These are phyloP conservation scores for Xyrichtys novacula DNA, from an alignment of 2,797 vertebrate species.

Conservation along the genomic window DNA sequence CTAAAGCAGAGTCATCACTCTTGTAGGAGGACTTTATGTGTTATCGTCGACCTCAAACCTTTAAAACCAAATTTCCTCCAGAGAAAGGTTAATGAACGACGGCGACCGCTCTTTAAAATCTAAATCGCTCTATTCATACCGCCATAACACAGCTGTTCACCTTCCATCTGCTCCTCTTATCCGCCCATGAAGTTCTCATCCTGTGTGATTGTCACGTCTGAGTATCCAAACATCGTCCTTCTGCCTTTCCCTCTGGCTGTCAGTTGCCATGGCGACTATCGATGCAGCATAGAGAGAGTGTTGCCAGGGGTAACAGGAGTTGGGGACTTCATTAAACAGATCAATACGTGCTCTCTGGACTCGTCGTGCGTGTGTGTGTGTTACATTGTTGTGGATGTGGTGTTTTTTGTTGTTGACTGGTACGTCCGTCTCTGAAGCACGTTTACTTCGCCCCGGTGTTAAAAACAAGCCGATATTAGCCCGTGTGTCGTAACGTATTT, in stretches of 20 bases:
- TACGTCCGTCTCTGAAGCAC: not conserved
- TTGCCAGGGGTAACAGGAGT: constrained; percentile 82
- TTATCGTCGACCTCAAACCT: too few species aligned
- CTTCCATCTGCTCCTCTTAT: constrained; percentile 27
- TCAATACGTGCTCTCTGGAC: constrained; percentile 63
- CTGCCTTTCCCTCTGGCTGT: constrained; percentile 58
- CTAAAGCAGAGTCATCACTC: too few species aligned
- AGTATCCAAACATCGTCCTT: constrained; percentile 53
- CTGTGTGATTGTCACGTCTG: constrained; percentile 47
- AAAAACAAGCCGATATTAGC: constrained; percentile 1
- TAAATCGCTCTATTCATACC: not conserved
- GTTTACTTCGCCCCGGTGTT: too few species aligned
- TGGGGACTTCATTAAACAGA: constrained; percentile 76
- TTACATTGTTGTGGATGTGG: not conserved
- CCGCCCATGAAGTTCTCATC: constrained; percentile 25
- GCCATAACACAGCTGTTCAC: constrained; percentile 4
- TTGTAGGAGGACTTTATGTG: too few species aligned
- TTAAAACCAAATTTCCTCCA: too few species aligned
- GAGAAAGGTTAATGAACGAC: too few species aligned
- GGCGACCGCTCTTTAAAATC: not conserved
- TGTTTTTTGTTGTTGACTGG: not conserved
- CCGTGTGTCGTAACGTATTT: constrained; percentile 7
- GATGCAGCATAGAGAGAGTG: constrained; percentile 76
- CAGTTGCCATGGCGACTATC: constrained; percentile 84
- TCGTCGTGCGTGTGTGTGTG: not conserved